Conservation (phyloP, 2,113 vertebrate genomes). For the Ammodytes marinus region DNA sequence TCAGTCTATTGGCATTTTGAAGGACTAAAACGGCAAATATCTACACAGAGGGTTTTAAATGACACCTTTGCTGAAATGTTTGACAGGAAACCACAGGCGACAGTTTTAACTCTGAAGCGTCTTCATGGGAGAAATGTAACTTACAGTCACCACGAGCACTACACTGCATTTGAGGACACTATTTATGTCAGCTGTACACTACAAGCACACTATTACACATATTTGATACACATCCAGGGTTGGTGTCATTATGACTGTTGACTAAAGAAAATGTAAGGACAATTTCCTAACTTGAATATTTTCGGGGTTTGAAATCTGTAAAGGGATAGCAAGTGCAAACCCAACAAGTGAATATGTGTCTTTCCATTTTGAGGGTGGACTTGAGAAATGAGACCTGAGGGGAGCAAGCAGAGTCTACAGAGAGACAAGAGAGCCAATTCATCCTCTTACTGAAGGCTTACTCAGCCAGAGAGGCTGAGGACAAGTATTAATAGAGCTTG, state of each 20-base stretch:
- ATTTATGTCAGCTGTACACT: too few species aligned
- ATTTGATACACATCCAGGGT: background rate
- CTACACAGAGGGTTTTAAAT: background rate
- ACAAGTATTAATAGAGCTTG: constrained; percentile 59
- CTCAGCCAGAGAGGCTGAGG: constrained; percentile 29
- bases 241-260: background rate
- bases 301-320: background rate
- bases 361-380: background rate
- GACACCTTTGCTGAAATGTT: background rate
- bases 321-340: background rate
- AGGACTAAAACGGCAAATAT: background rate
- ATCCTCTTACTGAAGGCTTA: constrained; percentile 50
- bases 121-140: background rate
- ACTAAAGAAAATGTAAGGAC: background rate
- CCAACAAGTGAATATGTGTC: background rate
- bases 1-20: background rate
- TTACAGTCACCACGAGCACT: too few species aligned
- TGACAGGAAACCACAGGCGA: background rate
- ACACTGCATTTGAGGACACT: background rate
- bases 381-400: constrained; percentile 15
- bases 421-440: constrained; percentile 56
- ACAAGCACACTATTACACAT: background rate
- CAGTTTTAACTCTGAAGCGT: background rate
- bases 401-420: constrained; percentile 14
- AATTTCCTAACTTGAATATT: background rate